Evolutionary conservation across 2,797 vertebrate genomes (phyloP).

Genomic region (Coendou prehensilis): DNA sequence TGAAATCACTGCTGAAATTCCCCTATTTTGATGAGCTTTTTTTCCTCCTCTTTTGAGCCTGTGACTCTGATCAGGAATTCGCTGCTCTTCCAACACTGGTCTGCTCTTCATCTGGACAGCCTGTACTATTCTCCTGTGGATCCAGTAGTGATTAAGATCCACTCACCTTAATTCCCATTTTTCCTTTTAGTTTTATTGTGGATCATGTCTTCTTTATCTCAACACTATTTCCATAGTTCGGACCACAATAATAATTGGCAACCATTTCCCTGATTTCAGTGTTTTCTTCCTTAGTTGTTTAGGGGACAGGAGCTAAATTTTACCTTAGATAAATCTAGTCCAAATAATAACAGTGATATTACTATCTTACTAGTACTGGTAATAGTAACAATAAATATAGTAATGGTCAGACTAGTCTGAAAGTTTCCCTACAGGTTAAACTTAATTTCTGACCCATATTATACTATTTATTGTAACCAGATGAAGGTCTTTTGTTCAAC

Average conservation of each 20-base stretch:
- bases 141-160: neutral
- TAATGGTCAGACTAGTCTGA: neutral
- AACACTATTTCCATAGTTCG: neutral
- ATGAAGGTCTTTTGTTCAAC: neutral
- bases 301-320: neutral
- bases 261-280: neutral
- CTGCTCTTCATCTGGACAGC: neutral
- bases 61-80: neutral
- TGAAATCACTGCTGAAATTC: neutral
- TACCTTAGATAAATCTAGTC: neutral
- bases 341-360: neutral
- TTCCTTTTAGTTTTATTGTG: neutral
- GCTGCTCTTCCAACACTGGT: neutral
- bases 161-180: neutral
- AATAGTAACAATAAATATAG: neutral
- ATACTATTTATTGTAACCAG: neutral
- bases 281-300: neutral
- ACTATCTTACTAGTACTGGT: neutral
- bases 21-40: neutral
- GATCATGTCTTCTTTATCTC: neutral
- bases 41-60: neutral
- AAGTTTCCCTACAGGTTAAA: neutral
- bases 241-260: neutral
- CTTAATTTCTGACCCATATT: neutral
- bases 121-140: neutral